Percentiles rank a stretch among this genome's conserved stretches.
Conservation (phyloP, 2,888 invertebrate genomes). For the Empis livida region DNA sequence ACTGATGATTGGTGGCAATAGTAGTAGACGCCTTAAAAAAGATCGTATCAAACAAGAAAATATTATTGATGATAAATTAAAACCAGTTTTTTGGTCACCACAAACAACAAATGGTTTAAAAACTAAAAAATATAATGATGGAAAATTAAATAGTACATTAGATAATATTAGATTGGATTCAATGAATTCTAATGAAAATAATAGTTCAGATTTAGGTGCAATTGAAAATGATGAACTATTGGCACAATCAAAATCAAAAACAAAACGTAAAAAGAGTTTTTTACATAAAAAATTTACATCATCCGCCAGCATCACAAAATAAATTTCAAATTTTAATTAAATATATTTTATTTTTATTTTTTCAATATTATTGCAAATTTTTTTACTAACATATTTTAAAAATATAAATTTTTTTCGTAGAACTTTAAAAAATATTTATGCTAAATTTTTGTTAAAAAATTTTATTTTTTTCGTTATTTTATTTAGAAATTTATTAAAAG, state of each 20-base stretch:
- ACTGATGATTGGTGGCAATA: background rate
- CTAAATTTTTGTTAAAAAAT: too few relatives aligned
- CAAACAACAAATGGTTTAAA: background rate
- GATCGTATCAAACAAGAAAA: background rate
- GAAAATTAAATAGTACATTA: too few relatives aligned
- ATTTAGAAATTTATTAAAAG: too few relatives aligned
- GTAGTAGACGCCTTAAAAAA: background rate
- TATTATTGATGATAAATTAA: background rate
- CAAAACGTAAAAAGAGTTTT: conserved; percentile 35
- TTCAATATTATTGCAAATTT: too few relatives aligned
- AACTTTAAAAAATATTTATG: too few relatives aligned
- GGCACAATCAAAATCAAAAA: conserved; percentile 5
- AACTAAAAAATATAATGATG: too few relatives aligned
- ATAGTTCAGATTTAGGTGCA: background rate
- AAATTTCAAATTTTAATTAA: conserved; percentile 4
- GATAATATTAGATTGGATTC: too few relatives aligned
- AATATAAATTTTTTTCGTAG: too few relatives aligned
- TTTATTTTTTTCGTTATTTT: too few relatives aligned
- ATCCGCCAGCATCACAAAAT: conserved; percentile 27
- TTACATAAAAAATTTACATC: conserved; percentile 36
- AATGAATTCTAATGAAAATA: background rate
- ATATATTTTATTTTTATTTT: too few relatives aligned
- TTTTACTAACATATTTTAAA: too few relatives aligned
- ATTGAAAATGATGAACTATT: background rate
- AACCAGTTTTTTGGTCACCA: background rate